Percentiles rank a stretch among this genome's conserved stretches.
Conservation (phyloP, 2,797 vertebrate species). For the Helicolenus hilgendorfi region DNA sequence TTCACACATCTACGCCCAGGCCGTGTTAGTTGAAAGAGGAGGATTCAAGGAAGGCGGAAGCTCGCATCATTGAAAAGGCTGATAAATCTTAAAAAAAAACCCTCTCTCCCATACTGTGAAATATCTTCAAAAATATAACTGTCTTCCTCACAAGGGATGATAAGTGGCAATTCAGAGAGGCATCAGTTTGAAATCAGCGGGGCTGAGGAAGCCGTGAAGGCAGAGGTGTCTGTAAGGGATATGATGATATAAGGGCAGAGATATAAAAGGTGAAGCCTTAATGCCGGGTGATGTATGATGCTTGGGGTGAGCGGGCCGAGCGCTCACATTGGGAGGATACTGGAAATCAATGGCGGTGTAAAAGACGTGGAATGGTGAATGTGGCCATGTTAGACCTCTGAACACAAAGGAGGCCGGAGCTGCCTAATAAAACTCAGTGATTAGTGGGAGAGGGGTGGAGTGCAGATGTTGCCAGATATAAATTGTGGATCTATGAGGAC, state of each 20-base stretch:
- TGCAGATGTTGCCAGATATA: conserved; percentile 40
- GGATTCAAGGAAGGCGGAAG: conserved; percentile 27
- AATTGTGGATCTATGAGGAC: conserved; percentile 53
- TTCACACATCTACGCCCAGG: conserved; percentile 28
- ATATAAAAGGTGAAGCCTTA: conserved; percentile 74
- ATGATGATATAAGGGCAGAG: conserved; percentile 60
- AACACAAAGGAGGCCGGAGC: conserved; percentile 42
- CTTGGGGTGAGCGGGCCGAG: conserved; percentile 41
- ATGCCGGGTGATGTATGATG: conserved; percentile 69
- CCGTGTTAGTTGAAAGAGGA: conserved; percentile 23
- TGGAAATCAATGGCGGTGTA: conserved; percentile 71
- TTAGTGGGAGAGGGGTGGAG: conserved; percentile 51
- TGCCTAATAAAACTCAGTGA: conserved; percentile 63
- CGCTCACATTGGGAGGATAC: conserved; percentile 30
- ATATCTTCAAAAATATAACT: conserved; percentile 47
- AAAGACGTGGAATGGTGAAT: conserved; percentile 30
- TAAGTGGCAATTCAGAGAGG: conserved; percentile 56
- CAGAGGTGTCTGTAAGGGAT: conserved; percentile 43
- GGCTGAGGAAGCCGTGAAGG: conserved; percentile 45
- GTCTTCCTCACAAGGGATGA: conserved; percentile 28
- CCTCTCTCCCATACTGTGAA: neutral
- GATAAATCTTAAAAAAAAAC: conserved; percentile 63
- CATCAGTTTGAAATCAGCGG: conserved; percentile 44
- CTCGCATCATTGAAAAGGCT: conserved; percentile 36
- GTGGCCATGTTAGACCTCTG: conserved; percentile 32